phyloP scores from a whole-genome alignment of 2,113 vertebrate species.

The Setophaga petechia region DNA sequence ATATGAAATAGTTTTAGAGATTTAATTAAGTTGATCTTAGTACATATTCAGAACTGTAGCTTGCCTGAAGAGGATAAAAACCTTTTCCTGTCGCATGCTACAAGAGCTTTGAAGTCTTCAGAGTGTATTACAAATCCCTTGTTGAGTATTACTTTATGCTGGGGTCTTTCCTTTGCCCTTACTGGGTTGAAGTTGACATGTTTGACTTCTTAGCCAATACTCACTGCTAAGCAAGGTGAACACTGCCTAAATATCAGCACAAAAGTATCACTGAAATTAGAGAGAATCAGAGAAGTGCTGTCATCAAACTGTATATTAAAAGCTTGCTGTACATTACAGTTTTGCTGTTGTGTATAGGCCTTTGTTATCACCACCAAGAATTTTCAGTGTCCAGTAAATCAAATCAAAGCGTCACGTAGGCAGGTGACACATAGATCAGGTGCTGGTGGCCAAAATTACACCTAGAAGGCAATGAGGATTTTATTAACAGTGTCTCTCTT shows the following conservation, averaged over 20 bases:
- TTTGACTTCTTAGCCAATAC: neutral
- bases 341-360: neutral
- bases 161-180: neutral
- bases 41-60: neutral
- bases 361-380: neutral
- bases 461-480: neutral
- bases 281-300: neutral
- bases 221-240: neutral
- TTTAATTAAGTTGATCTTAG: conserved; percentile 50
- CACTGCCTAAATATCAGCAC: neutral
- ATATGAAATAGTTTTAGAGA: conserved; percentile 33
- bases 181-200: neutral
- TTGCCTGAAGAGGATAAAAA: neutral
- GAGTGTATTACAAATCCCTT: neutral
- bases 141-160: neutral
- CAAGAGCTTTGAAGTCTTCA: conserved; percentile 17
- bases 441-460: neutral
- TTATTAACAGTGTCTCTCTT: neutral
- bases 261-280: neutral
- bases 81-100: neutral
- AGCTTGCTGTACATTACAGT: neutral
- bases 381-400: neutral
- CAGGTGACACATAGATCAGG: neutral
- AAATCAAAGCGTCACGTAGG: neutral
- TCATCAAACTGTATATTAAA: neutral